Base-by-base conservation (phyloP, 2,797 vertebrate species). In the Picus viridis region DNA sequence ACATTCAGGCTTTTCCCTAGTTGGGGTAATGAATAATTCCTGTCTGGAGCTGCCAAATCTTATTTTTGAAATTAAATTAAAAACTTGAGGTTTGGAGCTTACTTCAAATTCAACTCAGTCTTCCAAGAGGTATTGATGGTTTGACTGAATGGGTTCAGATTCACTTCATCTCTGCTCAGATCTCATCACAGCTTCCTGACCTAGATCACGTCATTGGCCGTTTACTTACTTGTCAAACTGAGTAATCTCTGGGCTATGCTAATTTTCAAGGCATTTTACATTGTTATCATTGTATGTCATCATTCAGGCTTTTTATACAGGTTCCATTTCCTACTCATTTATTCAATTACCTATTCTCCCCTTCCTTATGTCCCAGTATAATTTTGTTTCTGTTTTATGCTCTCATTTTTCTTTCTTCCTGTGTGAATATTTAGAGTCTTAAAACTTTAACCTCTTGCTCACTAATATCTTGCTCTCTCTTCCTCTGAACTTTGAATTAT, bases 51-150 rank as follows among this genome's bases (percentile, higher is more conserved):
- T 86, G 45, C 41, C 71, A 91, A 51, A 65, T 54, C 12, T 68
- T 47, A 64, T 81, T 95, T 82, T 89, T 79, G 90, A 89, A 68
- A 12, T 10, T 73, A 89, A 94, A 69, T 17, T 0, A 81, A 94
- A 80, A 78, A 29, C 17, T 12, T 45, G 67, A 85, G 34, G 39
- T 81, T 76, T 90, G 59, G 57, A 94, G 16, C 23, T 72, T 70
- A 72, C 64, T 89, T 57, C 27, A 92, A 67, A 90, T 54, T 87
- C 58, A 57, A 5, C 16, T 63, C 23, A 30, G 43, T 14, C 34
- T 92, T 92, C 76, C 67, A 70, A 63, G 39, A 88, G 4, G 24
- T 70, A 51, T 17, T 70, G 49, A 24, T 87, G 59, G 47, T 89
- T 92, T 64, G 29, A 64, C 8, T 73, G 34, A 89, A 68, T 24